Conservation (phyloP, 2,888 invertebrate genomes). For the Eulithis testata region DNA sequence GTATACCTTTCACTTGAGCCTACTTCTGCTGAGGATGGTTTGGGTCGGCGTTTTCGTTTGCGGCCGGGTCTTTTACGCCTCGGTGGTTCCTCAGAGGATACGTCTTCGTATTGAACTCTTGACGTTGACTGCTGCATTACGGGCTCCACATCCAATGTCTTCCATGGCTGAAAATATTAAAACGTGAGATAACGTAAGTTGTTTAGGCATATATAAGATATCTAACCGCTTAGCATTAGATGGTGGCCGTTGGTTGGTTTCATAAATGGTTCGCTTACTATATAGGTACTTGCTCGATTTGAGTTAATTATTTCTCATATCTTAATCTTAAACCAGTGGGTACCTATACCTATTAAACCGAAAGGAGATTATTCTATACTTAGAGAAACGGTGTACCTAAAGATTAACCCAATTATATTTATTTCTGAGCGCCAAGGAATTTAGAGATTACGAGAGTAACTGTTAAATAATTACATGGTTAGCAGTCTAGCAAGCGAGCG, state of each 20-base stretch:
- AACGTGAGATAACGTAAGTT: neutral
- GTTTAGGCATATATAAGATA: too few relatives aligned
- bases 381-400: too few relatives aligned
- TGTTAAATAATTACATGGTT: slow-evolving; percentile 41
- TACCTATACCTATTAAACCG: too few relatives aligned
- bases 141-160: slow-evolving; percentile 68
- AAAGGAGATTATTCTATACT: too few relatives aligned
- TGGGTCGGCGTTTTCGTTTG: slow-evolving; percentile 87
- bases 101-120: slow-evolving; percentile 64
- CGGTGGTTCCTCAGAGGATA: slow-evolving; percentile 60
- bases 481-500: slow-evolving; percentile 42
- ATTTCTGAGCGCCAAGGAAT: slow-evolving; percentile 31
- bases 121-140: slow-evolving; percentile 51
- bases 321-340: too few relatives aligned
- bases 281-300: too few relatives aligned
- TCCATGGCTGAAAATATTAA: slow-evolving; percentile 79
- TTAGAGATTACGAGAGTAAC: slow-evolving; percentile 35
- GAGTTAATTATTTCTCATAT: too few relatives aligned
- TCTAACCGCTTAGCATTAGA: too few relatives aligned
- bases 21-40: slow-evolving; percentile 55
- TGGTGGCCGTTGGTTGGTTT: too few relatives aligned
- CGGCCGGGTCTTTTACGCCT: slow-evolving; percentile 78
- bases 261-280: too few relatives aligned
- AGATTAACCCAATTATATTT: slow-evolving; percentile 9
- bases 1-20: slow-evolving; percentile 53